phyloP scores from a whole-genome alignment of 2,113 vertebrate species.

The Scytalopus superciliaris region DNA sequence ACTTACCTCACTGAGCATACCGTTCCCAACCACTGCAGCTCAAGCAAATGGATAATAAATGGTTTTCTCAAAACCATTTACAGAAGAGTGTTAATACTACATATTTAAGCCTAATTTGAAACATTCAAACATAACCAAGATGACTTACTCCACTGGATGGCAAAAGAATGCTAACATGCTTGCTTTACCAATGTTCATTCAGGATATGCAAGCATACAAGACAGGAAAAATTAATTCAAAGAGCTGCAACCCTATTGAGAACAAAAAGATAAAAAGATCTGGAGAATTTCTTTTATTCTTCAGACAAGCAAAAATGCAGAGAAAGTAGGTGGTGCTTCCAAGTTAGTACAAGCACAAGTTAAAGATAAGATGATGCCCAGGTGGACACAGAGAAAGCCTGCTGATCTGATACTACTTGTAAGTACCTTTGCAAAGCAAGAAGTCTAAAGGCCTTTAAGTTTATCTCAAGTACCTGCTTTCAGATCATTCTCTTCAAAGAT shows the following conservation, averaged over 20 bases:
- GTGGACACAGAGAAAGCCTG: neutral
- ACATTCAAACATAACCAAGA: neutral
- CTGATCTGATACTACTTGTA: neutral
- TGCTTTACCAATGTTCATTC: neutral
- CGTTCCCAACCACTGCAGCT: neutral
- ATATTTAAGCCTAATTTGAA: neutral
- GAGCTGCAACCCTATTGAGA: neutral
- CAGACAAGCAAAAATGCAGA: neutral
- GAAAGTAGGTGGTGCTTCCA: neutral
- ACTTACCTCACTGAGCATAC: neutral
- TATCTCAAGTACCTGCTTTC: neutral
- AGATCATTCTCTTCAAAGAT: neutral
- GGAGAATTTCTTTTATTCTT: neutral
- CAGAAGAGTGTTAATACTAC: neutral
- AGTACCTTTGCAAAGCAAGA: neutral
- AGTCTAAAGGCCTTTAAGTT: neutral
- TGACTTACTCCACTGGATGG: neutral
- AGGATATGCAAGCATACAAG: neutral
- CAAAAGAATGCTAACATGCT: neutral
- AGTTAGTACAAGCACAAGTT: neutral
- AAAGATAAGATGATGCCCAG: neutral
- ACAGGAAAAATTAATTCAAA: neutral
- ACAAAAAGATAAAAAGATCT: neutral
- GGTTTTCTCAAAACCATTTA: neutral
- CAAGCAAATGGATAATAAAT: constrained; percentile 2